These are phyloP conservation scores for Ammodramus savannarum DNA, from an alignment of 2,113 vertebrate genomes.

Conservation along the genomic window DNA sequence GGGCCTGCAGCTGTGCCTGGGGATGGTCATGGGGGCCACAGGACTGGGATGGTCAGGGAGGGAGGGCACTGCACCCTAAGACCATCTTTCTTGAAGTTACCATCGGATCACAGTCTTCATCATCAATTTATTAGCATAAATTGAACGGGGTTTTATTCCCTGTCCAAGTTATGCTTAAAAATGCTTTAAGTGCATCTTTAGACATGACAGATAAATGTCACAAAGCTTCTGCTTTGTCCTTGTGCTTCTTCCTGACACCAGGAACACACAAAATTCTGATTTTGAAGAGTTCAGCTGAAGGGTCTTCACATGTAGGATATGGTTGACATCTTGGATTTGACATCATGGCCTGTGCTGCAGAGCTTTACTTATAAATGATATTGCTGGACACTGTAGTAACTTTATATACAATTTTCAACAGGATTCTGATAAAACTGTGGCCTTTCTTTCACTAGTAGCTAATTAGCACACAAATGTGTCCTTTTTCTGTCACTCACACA, in stretches of 20 bases:
- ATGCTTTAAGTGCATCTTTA: not conserved
- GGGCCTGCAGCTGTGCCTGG: not conserved
- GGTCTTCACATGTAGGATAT: not conserved
- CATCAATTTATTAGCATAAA: not conserved
- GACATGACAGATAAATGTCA: not conserved
- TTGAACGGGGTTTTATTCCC: not conserved
- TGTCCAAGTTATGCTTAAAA: not conserved
- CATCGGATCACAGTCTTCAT: not conserved
- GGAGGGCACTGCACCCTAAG: not conserved
- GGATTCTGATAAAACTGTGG: not conserved
- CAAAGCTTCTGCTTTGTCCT: not conserved
- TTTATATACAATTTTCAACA: not conserved
- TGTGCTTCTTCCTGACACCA: not conserved
- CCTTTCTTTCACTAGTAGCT: not conserved
- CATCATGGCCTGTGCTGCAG: not conserved
- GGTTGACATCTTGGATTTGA: not conserved
- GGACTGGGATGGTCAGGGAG: not conserved
- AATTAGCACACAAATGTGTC: not conserved
- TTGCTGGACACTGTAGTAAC: not conserved
- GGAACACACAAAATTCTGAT: not conserved
- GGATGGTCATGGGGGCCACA: accelerated
- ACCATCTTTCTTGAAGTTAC: not conserved
- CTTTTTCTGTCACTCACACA: not conserved
- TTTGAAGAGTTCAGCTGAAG: not conserved
- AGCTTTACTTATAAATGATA: not conserved